Base-by-base conservation (phyloP, 2,888 invertebrate species). In the Trichopria drosophilae region DNA sequence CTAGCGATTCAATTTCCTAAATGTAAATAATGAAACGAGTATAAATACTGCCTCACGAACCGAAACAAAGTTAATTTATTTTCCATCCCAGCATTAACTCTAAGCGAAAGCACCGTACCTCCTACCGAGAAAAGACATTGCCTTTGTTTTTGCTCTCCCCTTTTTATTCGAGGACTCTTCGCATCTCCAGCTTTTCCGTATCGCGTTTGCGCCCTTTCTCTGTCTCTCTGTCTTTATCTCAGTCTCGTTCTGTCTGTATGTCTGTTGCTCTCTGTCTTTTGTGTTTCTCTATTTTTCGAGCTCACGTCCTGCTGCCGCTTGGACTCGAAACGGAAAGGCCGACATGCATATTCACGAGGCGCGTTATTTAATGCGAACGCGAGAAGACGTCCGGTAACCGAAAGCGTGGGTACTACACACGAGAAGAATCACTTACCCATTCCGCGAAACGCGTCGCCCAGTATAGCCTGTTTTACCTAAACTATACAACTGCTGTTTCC, bases 281-380 rank as follows among this genome's bases (percentile, higher is more conserved):
- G 51, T 46, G 36, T 46, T 51, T 41, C 41, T 51, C 45, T 37
- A 32, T 40, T 43, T 42, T 29, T 23, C 35, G 13, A 20, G 19
- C 44, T 31, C 32, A 7, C 20, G 32, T 20, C 22, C 37, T 42
- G 20, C 32, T 29, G 15, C 19, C 19, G 37, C 41, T 19, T 23
- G 41, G 47, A 52, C 57, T 61, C 55, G 53, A 43, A 58, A 54
- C 46, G 24, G 26, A 20, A 31, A 24, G 37, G 12, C 31, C 39
- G 28, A 28, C 60, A 65, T 63, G 58, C 64, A 66, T 65, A 66
- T 64, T 67, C 65, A 66, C 62, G 59, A 57, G 56, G 56, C 54
- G 58, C 53, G 62, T 65, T 66, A 66, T 65, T 65, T 62, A 63
- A 62, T 60, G 57, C 58, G 45, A 51, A 55, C 53, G 47, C 55